These are phyloP conservation scores for Melitaea athalia DNA, from an alignment of 2,888 invertebrate genomes.

Conservation along the genomic window DNA sequence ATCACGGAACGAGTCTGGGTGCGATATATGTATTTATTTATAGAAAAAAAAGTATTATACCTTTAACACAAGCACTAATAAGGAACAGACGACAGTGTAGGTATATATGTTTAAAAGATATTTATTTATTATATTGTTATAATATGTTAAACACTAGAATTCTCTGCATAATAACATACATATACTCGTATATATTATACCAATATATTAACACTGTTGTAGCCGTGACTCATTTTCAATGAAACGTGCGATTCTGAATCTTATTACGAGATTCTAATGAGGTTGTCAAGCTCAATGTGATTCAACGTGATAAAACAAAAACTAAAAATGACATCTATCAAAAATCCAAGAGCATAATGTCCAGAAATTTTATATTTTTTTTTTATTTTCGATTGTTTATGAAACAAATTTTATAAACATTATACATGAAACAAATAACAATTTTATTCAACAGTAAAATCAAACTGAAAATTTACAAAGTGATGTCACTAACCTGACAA, in stretches of 20 bases:
- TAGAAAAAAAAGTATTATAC: no score
- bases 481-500: conserved; percentile 15
- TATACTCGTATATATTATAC: background rate
- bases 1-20: no score
- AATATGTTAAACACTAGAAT: no score
- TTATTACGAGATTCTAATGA: conserved; percentile 12
- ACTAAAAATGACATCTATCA: conserved; percentile 22
- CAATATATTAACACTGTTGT: background rate
- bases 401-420: background rate
- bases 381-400: background rate
- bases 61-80: no score
- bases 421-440: background rate
- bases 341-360: background rate
- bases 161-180: background rate
- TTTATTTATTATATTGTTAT: no score
- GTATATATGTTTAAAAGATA: no score
- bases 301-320: conserved; percentile 12
- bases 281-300: conserved; percentile 12
- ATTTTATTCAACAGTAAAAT: background rate
- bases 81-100: no score
- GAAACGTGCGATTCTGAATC: conserved; percentile 12
- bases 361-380: background rate
- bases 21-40: no score
- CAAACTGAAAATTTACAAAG: background rate
- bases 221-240: conserved; percentile 11